Percentiles rank a stretch among this genome's conserved stretches.
Evolutionary conservation across 2,797 vertebrate genomes (phyloP).

Genomic region (Acanthornis magna): DNA sequence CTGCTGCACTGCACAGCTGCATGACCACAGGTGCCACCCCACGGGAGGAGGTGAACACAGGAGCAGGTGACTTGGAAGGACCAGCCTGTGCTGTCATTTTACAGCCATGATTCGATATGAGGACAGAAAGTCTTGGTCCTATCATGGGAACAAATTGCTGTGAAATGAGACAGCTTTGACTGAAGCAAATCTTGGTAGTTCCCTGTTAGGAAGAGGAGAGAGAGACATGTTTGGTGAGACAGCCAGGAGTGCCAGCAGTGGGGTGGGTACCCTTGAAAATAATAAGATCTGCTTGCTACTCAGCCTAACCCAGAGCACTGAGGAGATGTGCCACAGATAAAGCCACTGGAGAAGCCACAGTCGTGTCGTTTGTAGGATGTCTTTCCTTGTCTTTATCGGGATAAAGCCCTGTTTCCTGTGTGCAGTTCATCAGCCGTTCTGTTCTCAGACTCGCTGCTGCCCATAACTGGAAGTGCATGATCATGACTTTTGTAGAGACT

Average conservation of each 20-base stretch:
- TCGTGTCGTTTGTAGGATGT: background rate
- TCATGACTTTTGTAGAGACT: constrained; percentile 31
- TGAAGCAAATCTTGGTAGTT: background rate
- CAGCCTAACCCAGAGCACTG: background rate
- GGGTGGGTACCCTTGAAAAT: background rate
- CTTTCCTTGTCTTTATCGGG: background rate
- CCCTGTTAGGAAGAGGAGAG: background rate
- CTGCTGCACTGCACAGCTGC: background rate
- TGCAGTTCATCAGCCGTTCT: background rate
- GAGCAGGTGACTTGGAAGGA: background rate
- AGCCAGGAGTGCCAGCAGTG: background rate
- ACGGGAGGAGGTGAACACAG: fast-evolving
- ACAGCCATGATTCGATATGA: background rate
- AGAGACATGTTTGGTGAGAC: background rate
- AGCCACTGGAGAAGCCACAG: background rate
- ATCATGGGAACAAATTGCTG: background rate
- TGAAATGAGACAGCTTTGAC: background rate
- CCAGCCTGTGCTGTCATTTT: background rate
- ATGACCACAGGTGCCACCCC: background rate
- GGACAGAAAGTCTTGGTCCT: background rate
- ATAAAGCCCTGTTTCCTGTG: background rate
- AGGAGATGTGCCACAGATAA: background rate
- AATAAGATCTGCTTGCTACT: background rate
- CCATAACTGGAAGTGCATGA: background rate
- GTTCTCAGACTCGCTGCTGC: constrained; percentile 36